phyloP scores from a whole-genome alignment of 2,797 vertebrate genomes.

The Bradypus variegatus region DNA sequence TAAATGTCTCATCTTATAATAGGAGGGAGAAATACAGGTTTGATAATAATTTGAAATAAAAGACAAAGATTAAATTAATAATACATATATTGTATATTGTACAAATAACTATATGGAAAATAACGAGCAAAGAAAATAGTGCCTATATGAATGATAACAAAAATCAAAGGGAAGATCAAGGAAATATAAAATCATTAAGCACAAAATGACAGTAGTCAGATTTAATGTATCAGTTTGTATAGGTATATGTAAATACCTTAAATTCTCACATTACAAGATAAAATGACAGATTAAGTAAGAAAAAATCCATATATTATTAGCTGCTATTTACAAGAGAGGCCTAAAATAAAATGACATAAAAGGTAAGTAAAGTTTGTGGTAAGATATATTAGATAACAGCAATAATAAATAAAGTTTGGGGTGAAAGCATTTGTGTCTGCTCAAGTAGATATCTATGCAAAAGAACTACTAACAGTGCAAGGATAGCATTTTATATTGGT shows the following conservation, averaged over 20 bases:
- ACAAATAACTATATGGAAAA: not conserved
- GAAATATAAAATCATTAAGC: not conserved
- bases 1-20: not conserved
- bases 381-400: too few species aligned
- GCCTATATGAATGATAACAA: not conserved
- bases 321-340: too few species aligned
- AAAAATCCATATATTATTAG: not conserved
- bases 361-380: too few species aligned
- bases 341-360: too few species aligned
- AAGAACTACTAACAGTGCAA: too few species aligned
- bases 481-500: too few species aligned
- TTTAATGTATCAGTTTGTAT: not conserved
- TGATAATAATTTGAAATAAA: not conserved
- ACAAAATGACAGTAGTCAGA: not conserved
- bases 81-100: not conserved
- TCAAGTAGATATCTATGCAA: too few species aligned
- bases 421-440: too few species aligned
- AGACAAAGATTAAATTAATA: not conserved
- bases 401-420: too few species aligned
- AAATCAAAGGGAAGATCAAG: not conserved
- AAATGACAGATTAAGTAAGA: not conserved
- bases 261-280: not conserved
- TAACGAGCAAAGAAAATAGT: not conserved
- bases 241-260: not conserved
- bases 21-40: not conserved